phyloP scores from a whole-genome alignment of 2,113 vertebrate species.

The Sciurus niger region DNA sequence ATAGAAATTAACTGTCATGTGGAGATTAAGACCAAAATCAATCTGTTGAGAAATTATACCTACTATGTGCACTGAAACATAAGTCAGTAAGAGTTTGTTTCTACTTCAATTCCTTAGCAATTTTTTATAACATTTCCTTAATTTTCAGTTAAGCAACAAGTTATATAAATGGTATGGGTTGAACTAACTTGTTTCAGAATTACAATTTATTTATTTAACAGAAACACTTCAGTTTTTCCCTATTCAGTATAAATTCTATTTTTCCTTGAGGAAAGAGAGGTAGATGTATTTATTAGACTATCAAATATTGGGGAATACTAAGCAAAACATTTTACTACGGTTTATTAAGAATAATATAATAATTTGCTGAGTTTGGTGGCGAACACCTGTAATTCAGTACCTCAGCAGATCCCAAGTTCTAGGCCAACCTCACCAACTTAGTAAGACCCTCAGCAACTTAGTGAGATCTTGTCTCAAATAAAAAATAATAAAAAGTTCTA shows the following conservation, averaged over 20 bases:
- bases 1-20: neutral
- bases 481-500: too few relatives aligned
- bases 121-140: neutral
- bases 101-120: neutral
- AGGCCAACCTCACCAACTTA: too few relatives aligned
- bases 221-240: neutral
- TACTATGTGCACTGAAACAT: neutral
- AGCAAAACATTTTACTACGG: neutral
- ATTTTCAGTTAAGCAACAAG: neutral
- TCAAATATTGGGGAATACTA: neutral
- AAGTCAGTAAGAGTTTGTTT: neutral
- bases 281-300: neutral
- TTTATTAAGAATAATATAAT: constrained; percentile 1
- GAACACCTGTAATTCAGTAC: too few relatives aligned
- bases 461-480: too few relatives aligned
- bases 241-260: neutral
- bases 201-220: neutral
- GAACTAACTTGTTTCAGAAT: neutral
- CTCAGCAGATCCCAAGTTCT: too few relatives aligned
- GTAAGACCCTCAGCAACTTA: too few relatives aligned
- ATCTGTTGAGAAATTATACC: neutral
- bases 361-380: too few relatives aligned
- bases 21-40: neutral
- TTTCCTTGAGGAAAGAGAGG: neutral
- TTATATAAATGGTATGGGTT: neutral